Evolutionary conservation across 2,113 vertebrate genomes (phyloP), one percentile per base, ranked within the genome.

Genomic region (Dipodomys merriami): DNA sequence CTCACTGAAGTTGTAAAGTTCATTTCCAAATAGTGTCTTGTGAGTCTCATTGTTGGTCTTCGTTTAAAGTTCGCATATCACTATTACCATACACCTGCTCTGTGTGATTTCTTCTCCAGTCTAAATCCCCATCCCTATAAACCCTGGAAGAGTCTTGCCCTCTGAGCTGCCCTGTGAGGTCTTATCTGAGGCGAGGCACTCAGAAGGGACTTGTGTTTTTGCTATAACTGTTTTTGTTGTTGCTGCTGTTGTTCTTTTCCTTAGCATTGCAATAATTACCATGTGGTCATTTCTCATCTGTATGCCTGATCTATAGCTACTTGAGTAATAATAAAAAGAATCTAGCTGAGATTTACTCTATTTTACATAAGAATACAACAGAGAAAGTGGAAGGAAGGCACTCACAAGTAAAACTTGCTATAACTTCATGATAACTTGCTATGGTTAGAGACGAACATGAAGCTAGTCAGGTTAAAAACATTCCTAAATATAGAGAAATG

Each of bases 401-500:
- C 2, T 57, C 15, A 57, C 15, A 57, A 57, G 18, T 57, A 57
- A 57, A 57, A 57, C 53, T 13, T 57, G 15, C 35, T 89, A 35
- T 65, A n/a, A 35, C 27, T 62, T 90, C 44, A 78, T 57, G 19
- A 39, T 19, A 90, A 85, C 39, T 46, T 83, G 8, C 10, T 83
- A 39, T 81, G 84, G 35, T 15, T 83, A 8, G 44, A 78, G 10
- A 81, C 82, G 68, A n/a, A 83, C 91, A 73, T 88, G 60, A 87
- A 94, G 25, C 13, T 46, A 77, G 1, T 71, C 62, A 53, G 65
- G 25, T 27, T 85, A 92, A 88, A 80, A 76, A 65, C 6, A 72
- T 53, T 76, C 11, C 27, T 76, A 68, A 53, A 10, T 20, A 53
- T 22, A 83, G n/a, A 91, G 16, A 30, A 72, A 64, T 25, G 1